These are phyloP conservation scores for Pelecanus crispus DNA, from an alignment of 2,113 vertebrate genomes.

Conservation along the genomic window DNA sequence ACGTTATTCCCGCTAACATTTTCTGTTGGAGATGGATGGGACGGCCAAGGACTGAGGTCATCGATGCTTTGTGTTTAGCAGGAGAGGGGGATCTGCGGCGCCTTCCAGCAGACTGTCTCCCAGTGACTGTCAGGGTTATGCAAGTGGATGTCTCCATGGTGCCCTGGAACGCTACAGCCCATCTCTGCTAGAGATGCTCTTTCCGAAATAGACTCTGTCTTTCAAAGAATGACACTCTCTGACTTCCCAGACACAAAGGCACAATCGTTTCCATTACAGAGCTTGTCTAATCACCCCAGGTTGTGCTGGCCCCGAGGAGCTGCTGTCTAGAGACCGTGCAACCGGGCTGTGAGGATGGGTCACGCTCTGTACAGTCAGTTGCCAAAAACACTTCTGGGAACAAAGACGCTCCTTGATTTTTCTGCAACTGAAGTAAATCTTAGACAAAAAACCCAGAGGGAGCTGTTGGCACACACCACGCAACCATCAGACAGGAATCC, in stretches of 20 bases:
- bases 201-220: background rate
- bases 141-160: background rate
- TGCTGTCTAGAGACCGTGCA: background rate
- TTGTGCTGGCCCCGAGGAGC: background rate
- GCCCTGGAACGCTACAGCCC: background rate
- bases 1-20: background rate
- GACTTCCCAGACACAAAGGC: background rate
- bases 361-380: background rate
- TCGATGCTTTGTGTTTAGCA: background rate
- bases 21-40: background rate
- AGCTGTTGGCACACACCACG: constrained; percentile 14
- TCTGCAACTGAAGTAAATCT: background rate
- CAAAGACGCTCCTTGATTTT: background rate
- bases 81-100: background rate
- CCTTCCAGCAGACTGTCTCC: background rate
- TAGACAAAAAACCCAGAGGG: constrained; percentile 37
- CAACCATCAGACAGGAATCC: constrained; percentile 1
- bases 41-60: constrained; percentile 21
- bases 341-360: background rate
- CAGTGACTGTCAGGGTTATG: background rate
- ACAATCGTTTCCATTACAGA: background rate
- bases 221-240: background rate
- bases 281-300: background rate
- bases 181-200: background rate
- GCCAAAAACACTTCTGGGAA: constrained; percentile 25